A percentile compares a stretch with the other conserved stretches of the same genome.
phyloP scores from a whole-genome alignment of 2,113 vertebrate genomes.

The Phainopepla nitens region DNA sequence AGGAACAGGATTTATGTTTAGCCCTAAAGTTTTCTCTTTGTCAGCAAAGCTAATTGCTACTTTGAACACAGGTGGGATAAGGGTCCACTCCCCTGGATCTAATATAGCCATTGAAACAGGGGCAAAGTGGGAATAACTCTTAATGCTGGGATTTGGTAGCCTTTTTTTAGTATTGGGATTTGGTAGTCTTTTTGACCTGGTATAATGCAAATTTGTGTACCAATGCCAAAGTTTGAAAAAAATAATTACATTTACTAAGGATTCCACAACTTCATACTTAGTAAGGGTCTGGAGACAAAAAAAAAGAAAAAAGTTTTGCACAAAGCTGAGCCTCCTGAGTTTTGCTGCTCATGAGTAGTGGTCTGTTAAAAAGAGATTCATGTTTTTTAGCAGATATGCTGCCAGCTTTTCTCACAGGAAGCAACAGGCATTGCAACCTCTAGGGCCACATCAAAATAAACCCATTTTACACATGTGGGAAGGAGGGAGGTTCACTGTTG shows the following conservation, averaged over 20 bases:
- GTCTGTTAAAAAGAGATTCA: neutral
- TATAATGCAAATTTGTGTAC: neutral
- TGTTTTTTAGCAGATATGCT: neutral
- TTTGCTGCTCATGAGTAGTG: neutral
- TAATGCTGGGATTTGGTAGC: neutral
- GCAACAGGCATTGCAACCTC: neutral
- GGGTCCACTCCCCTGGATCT: neutral
- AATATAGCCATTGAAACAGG: neutral
- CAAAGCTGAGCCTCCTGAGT: neutral
- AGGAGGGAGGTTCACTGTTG: neutral
- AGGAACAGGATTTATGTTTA: neutral
- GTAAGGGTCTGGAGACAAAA: neutral
- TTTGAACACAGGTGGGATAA: neutral
- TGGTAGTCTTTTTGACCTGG: neutral
- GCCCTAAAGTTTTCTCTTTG: neutral
- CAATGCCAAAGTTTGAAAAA: neutral
- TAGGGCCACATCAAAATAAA: neutral
- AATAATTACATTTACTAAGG: neutral
- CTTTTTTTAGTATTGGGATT: neutral
- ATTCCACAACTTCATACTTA: neutral
- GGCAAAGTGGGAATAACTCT: neutral
- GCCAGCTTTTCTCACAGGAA: neutral
- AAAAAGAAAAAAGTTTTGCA: neutral
- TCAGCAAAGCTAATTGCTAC: neutral
- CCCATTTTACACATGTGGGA: neutral